Conservation (phyloP, 1,140 invertebrate genomes). For the Augochlora pura region DNA sequence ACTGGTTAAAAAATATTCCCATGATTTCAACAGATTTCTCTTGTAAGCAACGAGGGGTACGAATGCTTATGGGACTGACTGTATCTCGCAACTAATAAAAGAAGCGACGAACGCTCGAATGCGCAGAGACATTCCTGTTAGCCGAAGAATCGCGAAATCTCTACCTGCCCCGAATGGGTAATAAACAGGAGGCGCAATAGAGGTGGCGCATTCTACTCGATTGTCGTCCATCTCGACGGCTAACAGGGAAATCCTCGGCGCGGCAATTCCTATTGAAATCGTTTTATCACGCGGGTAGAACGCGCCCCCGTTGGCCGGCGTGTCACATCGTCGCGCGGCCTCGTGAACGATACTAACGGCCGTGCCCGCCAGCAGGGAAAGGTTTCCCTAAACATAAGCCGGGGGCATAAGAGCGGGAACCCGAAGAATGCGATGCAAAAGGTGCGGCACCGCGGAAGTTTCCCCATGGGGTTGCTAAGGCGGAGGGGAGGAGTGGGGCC, state of each 20-base stretch:
- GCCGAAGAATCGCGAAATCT: too few relatives aligned
- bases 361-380: not conserved
- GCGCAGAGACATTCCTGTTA: too few relatives aligned
- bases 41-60: too few relatives aligned
- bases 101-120: too few relatives aligned
- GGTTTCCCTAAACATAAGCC: not conserved
- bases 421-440: constrained; percentile 10
- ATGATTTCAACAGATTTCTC: too few relatives aligned
- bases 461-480: not conserved
- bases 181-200: too few relatives aligned
- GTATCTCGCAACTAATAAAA: too few relatives aligned
- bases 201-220: too few relatives aligned
- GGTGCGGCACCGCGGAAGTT: not conserved
- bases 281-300: not conserved
- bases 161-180: too few relatives aligned
- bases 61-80: too few relatives aligned
- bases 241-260: not conserved
- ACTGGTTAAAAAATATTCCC: too few relatives aligned
- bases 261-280: constrained; percentile 20
- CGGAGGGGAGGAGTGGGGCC: not conserved
- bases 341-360: constrained; percentile 26
- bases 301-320: not conserved
- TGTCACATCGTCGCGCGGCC: not conserved
- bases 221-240: too few relatives aligned
- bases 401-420: not conserved